Conservation (phyloP, 2,113 vertebrate genomes). For the Leptobrachium leishanense region DNA sequence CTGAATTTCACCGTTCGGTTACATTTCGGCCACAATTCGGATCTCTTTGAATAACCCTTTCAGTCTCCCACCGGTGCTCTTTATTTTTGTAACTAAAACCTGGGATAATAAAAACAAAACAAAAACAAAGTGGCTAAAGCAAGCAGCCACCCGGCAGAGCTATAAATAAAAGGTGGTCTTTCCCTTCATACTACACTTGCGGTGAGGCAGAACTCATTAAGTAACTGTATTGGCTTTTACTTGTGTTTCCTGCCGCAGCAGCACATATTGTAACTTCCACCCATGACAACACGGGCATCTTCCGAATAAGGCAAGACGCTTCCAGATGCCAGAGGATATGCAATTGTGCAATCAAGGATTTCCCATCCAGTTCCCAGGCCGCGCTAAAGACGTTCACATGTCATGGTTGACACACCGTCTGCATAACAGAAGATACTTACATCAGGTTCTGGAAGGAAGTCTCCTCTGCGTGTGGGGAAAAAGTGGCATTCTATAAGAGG, state of each 20-base stretch:
- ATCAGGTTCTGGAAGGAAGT: constrained; percentile 31
- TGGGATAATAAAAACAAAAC: too few relatives aligned
- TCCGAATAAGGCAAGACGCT: constrained; percentile 3
- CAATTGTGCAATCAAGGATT: constrained; percentile 30
- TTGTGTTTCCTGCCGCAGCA: constrained; percentile 19
- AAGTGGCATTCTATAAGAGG: neutral
- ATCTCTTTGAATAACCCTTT: too few relatives aligned
- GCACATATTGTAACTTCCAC: neutral
- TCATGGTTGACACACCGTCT: constrained; percentile 5
- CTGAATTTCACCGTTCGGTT: too few relatives aligned
- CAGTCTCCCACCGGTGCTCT: too few relatives aligned
- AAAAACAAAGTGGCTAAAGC: too few relatives aligned
- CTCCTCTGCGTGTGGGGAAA: neutral
- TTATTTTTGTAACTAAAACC: too few relatives aligned
- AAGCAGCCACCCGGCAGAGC: too few relatives aligned
- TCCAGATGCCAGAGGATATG: neutral
- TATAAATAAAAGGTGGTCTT: too few relatives aligned
- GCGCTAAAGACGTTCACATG: neutral
- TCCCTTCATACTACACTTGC: too few relatives aligned
- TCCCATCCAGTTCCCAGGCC: constrained; percentile 2
- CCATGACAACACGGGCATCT: neutral
- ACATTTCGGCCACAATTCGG: too few relatives aligned
- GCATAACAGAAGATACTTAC: neutral
- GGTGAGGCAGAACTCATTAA: too few relatives aligned
- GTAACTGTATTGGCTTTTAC: too few relatives aligned